Percentiles rank a stretch among this genome's conserved stretches.
Conservation (phyloP, 2,113 vertebrate genomes). For the Pteropus alecto region DNA sequence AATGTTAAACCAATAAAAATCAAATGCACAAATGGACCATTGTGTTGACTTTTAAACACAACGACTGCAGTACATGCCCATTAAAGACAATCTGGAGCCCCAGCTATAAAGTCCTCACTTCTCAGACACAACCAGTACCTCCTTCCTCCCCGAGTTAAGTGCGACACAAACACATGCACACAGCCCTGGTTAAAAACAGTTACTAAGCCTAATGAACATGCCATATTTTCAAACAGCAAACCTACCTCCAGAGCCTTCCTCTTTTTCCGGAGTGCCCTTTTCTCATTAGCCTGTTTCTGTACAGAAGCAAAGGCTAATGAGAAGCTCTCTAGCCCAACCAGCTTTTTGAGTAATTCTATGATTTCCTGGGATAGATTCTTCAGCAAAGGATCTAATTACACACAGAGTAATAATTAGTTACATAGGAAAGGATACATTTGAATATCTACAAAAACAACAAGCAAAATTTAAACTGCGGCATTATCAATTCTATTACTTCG, state of each 20-base stretch:
- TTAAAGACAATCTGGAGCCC: not conserved
- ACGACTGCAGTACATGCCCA: not conserved
- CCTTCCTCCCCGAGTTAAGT: not conserved
- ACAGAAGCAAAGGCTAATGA: constrained; percentile 92
- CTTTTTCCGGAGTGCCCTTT: constrained; percentile 88
- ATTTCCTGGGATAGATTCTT: constrained; percentile 97
- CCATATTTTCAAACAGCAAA: not conserved
- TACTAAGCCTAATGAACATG: not conserved
- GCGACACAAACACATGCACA: not conserved
- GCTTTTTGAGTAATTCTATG: constrained; percentile 93
- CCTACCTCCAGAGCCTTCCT: constrained; percentile 93
- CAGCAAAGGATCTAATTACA: constrained; percentile 89
- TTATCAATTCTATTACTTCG: not conserved
- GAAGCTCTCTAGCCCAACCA: constrained; percentile 92
- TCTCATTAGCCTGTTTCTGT: constrained; percentile 91
- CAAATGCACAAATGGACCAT: not conserved
- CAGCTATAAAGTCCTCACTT: not conserved
- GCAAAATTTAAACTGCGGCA: not conserved
- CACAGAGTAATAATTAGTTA: constrained; percentile 1
- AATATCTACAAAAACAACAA: not conserved
- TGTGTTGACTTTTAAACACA: not conserved
- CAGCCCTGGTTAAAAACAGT: not conserved
- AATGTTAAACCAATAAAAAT: not conserved
- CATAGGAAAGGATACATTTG: not conserved
- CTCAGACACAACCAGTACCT: not conserved